Evolutionary conservation across 2,113 vertebrate genomes (phyloP).

Genomic region (Caretta caretta): DNA sequence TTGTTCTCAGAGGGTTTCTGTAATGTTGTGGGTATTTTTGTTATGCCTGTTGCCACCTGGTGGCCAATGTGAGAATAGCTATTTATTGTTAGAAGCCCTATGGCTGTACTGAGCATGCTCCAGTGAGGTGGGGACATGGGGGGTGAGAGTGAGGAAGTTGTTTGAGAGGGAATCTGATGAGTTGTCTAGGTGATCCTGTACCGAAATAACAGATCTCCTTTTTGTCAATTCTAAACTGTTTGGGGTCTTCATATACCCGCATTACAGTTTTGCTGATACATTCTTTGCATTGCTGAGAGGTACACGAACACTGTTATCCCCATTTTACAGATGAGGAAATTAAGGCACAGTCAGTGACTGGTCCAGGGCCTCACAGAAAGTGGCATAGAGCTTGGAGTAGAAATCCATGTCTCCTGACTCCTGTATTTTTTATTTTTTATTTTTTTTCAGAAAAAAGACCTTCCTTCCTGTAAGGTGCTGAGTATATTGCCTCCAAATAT

Average conservation of each 20-base stretch:
- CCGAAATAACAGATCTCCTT: neutral
- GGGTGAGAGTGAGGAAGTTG: neutral
- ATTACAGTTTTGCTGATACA: neutral
- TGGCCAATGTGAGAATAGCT: neutral
- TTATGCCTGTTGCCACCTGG: neutral
- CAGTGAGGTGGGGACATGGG: too few relatives aligned
- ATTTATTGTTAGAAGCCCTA: neutral
- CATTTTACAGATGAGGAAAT: constrained; percentile 20
- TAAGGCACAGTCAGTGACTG: constrained; percentile 25
- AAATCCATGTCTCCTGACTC: neutral
- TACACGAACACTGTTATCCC: neutral
- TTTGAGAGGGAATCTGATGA: neutral
- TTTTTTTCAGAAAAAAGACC: neutral
- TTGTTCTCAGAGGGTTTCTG: neutral
- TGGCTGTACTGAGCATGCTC: neutral
- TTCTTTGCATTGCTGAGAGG: neutral
- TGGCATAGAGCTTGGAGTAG: constrained; percentile 9
- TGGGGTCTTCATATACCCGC: neutral
- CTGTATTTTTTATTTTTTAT: fast-evolving
- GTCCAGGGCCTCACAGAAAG: constrained; percentile 62
- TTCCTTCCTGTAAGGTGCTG: constrained; percentile 52
- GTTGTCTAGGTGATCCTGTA: neutral
- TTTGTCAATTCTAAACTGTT: neutral
- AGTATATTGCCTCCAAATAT: neutral
- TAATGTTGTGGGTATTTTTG: neutral